Evolutionary conservation across 2,113 vertebrate species (phyloP), one percentile per base, ranked within the genome.

Genomic region (Pelobates fuscus): DNA sequence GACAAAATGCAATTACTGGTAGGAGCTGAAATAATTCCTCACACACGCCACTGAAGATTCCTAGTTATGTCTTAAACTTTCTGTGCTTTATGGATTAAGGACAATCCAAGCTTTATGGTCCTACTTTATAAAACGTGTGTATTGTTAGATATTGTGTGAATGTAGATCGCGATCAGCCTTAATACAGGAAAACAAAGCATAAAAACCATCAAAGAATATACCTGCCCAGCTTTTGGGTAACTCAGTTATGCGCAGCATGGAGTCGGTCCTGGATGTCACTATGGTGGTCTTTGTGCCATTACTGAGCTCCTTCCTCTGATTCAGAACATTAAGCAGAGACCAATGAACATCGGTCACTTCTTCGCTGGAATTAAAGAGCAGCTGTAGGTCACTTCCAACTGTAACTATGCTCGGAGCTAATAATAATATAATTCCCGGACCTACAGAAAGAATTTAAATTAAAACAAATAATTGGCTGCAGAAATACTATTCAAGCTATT

Each of bases 141-240:
- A n/a, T n/a, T n/a, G n/a, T n/a, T n/a, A n/a, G n/a, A n/a, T n/a
- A n/a, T n/a, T n/a, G n/a, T n/a, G n/a, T n/a, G n/a, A n/a, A n/a
- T n/a, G n/a, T n/a, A n/a, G n/a, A n/a, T n/a, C n/a, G n/a, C n/a
- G n/a, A n/a, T n/a, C n/a, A n/a, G n/a, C n/a, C n/a, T n/a, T n/a
- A n/a, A n/a, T n/a, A n/a, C n/a, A n/a, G n/a, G n/a, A n/a, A n/a
- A n/a, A n/a, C n/a, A n/a, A n/a, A 10, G 1, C 5, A 29, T 11
- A 15, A 18, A 32, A 10, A 37, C 32, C 32, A 37, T 37, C n/a
- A n/a, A n/a, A 10, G 32, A 37, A 37, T 18, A 12, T 77, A 86
- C 85, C 84, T 83, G 75, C 80, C 85, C 85, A 87, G 57, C 71
- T 12, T 2, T 21, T 37, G 46, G 85, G 79, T n/a, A 81, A 14